A percentile compares a stretch with the other conserved stretches of the same genome.
Conservation (phyloP, 2,888 invertebrate species). For the Diploptera punctata region DNA sequence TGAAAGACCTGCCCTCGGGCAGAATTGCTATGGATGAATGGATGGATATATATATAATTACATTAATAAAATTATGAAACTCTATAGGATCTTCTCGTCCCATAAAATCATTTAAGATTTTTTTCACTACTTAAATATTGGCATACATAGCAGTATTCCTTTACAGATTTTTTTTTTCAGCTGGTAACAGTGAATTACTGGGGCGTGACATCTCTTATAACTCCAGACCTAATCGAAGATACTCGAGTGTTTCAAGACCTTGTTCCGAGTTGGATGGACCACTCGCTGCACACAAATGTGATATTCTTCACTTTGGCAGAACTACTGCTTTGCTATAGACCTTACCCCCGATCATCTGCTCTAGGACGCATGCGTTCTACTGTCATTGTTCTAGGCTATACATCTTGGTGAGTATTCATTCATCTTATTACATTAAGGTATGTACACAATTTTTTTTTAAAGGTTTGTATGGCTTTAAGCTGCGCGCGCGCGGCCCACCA, state of each 20-base stretch:
- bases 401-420: not conserved
- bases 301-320: not conserved
- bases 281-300: not conserved
- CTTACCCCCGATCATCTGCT: not conserved
- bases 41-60: too few relatives aligned
- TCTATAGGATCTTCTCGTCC: too few relatives aligned
- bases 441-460: too few relatives aligned
- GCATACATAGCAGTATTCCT: too few relatives aligned
- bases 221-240: not conserved
- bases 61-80: too few relatives aligned
- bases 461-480: too few relatives aligned
- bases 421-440: too few relatives aligned
- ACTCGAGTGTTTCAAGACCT: not conserved
- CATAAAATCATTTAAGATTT: too few relatives aligned
- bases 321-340: not conserved
- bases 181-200: not conserved
- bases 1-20: too few relatives aligned
- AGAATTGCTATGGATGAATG: too few relatives aligned
- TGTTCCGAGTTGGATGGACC: slow-evolving; percentile 3
- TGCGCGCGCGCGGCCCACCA: too few relatives aligned
- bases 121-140: too few relatives aligned
- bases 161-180: not conserved
- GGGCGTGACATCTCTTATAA: not conserved
- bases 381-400: not conserved
- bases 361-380: not conserved